Evolutionary conservation across 37 sponge, comb jelly and placozoan genomes (phyloP), one percentile per base, ranked within the genome.

Genomic region (Beroe ovata): DNA sequence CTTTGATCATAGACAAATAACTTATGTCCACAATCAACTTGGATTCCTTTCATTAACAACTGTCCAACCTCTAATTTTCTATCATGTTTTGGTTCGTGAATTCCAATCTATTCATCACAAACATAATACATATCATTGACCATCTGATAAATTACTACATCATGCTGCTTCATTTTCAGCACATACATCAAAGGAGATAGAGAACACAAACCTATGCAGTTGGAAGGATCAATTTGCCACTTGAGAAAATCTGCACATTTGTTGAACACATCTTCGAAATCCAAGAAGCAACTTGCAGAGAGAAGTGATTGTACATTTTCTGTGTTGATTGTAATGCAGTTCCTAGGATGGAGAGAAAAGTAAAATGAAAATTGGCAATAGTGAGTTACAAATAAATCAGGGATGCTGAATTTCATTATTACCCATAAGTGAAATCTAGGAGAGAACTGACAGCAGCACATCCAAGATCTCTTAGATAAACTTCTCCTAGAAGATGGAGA

Each of bases 181-280:
- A 58, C 59, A 58, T 58, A 58, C 59, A 58, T 11, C 16, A 58
- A 58, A 58, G 16, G 16, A 58, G 16, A 58, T 11, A 58, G 16
- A 16, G 11, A 58, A 58, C 25, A 63, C 64, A 8, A 3, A 77
- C 84, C 84, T 42, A 77, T 77, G 41, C 84, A 77, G 38, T 77
- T 77, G 2, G 84, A 36, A 21, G 84, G 84, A 23, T 39, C 84
- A 25, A 77, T 77, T 54, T 77, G 84, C 41, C 84, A 77, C 38
- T 77, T 77, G 22, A 77, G 47, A 42, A 77, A 77, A 25, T 77
- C 84, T 25, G 84, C 84, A 42, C 84, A 77, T 26, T 77, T 77
- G 6, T 30, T 41, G 28, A 77, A 77, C 20, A 77, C 84, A 21
- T 77, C 84, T 19, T 33, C 20, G 23, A 77, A 77, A 54, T 77